Conservation (phyloP, 2,888 invertebrate species). For the Chalcis sispes region DNA sequence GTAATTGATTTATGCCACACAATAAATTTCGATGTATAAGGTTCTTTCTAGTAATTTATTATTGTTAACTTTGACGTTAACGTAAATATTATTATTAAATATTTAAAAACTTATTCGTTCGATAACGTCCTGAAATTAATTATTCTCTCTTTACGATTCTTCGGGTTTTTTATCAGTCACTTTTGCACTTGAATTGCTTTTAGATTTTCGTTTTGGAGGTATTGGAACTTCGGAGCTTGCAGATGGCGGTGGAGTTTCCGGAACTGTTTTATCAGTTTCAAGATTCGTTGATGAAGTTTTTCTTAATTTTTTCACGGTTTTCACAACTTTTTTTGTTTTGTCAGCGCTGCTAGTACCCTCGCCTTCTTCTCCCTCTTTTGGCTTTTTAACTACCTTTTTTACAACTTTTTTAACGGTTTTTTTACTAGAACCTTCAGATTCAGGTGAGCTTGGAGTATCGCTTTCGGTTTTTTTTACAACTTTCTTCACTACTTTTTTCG, state of each 20-base stretch:
- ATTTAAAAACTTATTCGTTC: conserved; percentile 22
- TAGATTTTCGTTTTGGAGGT: conserved; percentile 75
- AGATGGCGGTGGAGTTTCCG: conserved; percentile 78
- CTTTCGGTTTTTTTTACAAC: conserved; percentile 63
- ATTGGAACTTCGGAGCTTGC: conserved; percentile 73
- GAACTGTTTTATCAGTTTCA: conserved; percentile 74
- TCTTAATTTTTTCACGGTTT: conserved; percentile 75
- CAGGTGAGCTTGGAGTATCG: conserved; percentile 62
- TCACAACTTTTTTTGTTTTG: conserved; percentile 63
- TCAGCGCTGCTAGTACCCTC: conserved; percentile 60
- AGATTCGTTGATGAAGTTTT: conserved; percentile 75
- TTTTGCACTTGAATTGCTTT: conserved; percentile 59
- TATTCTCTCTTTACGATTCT: conserved; percentile 40
- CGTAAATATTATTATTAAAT: conserved; percentile 15
- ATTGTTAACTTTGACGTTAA: background rate
- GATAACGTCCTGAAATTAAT: conserved; percentile 15
- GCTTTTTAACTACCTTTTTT: conserved; percentile 75
- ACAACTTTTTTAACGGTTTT: conserved; percentile 78
- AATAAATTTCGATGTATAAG: conserved; percentile 5
- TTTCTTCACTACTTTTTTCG: conserved; percentile 57
- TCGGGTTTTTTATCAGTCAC: conserved; percentile 63
- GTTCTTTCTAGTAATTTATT: background rate
- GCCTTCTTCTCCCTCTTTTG: conserved; percentile 59
- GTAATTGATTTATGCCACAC: conserved; percentile 31
- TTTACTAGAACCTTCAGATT: conserved; percentile 65